Percentiles rank a stretch among this genome's conserved stretches.
phyloP scores from a whole-genome alignment of 2,888 invertebrate species.

The Tromatobia lineatoria region DNA sequence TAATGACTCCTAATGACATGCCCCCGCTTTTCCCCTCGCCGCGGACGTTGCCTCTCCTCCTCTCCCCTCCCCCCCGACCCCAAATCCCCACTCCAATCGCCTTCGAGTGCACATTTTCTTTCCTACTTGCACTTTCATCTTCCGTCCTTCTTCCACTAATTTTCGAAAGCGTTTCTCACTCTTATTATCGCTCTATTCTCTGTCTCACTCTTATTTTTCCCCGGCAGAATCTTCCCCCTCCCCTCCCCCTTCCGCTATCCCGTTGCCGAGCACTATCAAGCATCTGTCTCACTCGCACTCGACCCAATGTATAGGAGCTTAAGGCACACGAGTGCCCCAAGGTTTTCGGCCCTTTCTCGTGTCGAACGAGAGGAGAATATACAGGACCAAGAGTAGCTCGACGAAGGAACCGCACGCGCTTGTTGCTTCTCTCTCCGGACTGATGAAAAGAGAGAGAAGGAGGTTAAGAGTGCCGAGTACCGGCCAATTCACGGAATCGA shows the following conservation, averaged over 20 bases:
- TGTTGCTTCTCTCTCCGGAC: constrained; percentile 3
- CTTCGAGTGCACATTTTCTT: constrained; percentile 16
- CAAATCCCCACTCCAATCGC: background rate
- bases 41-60: constrained; percentile 43
- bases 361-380: constrained; percentile 31
- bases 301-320: background rate
- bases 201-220: constrained; percentile 19
- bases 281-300: background rate
- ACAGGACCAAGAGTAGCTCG: constrained; percentile 8
- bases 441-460: constrained; percentile 45
- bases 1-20: constrained; percentile 85
- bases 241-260: background rate
- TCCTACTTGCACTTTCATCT: constrained; percentile 46
- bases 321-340: constrained; percentile 36
- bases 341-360: constrained; percentile 52
- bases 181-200: background rate
- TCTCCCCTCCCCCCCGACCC: constrained; percentile 17
- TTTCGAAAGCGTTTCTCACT: constrained; percentile 31
- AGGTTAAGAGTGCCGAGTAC: constrained; percentile 66
- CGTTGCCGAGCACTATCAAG: constrained; percentile 3
- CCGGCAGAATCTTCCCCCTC: background rate
- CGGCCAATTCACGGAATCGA: constrained; percentile 82
- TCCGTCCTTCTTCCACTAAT: constrained; percentile 37
- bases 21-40: constrained; percentile 72
- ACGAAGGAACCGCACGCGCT: constrained; percentile 28